Conservation (phyloP, 2,113 vertebrate genomes). For the Leptocoma aspasia region DNA sequence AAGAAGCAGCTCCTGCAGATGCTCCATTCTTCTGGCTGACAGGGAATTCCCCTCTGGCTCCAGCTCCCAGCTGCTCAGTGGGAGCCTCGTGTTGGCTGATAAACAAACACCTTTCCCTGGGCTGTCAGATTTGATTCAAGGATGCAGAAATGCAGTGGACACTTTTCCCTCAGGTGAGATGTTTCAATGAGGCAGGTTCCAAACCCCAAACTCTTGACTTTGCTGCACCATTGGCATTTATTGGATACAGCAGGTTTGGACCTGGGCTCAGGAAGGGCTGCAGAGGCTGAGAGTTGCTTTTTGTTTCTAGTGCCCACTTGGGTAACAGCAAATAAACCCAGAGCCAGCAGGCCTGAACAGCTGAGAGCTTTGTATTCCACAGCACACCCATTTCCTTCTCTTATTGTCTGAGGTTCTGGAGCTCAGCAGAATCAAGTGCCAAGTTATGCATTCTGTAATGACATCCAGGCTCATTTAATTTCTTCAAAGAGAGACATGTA, state of each 20-base stretch:
- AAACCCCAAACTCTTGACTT: not conserved
- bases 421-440: not conserved
- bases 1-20: not conserved
- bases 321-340: not conserved
- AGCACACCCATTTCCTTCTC: not conserved
- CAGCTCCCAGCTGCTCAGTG: not conserved
- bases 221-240: not conserved
- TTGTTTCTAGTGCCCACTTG: not conserved
- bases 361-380: not conserved
- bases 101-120: not conserved
- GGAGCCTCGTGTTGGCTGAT: not conserved
- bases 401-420: not conserved
- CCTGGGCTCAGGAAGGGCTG: not conserved
- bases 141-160: not conserved
- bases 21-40: not conserved
- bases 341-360: not conserved
- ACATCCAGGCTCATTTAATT: not conserved
- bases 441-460: not conserved
- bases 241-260: not conserved
- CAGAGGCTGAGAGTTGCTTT: not conserved
- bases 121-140: not conserved
- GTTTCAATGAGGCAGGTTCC: not conserved
- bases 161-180: not conserved
- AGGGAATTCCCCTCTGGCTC: not conserved
- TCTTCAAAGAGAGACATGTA: not conserved